Conservation (phyloP, 1,140 invertebrate species). For the Apis laboriosa region DNA sequence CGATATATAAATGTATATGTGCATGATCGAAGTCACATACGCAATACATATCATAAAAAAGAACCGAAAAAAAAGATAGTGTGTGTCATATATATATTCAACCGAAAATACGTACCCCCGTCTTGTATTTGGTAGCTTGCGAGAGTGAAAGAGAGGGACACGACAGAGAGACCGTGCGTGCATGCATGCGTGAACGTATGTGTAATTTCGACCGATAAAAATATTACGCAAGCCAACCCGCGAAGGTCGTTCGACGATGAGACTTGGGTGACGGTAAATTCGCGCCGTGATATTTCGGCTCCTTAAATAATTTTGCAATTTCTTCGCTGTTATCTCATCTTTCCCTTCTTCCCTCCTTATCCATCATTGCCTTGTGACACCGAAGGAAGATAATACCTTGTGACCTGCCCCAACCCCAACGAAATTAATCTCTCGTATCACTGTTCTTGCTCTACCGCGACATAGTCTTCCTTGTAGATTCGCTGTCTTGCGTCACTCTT, state of each 20-base stretch:
- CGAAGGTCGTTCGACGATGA: conserved; percentile 74
- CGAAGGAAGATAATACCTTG: conserved; percentile 49
- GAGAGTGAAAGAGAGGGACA: background rate
- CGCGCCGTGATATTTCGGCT: conserved; percentile 45
- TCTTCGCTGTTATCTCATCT: conserved; percentile 28
- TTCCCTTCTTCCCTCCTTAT: background rate
- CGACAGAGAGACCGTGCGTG: background rate
- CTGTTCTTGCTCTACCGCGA: conserved; percentile 28
- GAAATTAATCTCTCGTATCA: conserved; percentile 68
- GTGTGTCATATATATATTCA: conserved; percentile 19
- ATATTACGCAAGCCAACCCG: conserved; percentile 76
- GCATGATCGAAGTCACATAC: conserved; percentile 14
- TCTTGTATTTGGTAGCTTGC: background rate
- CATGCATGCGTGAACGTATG: conserved; percentile 26
- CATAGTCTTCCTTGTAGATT: conserved; percentile 1
- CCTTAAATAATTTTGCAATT: conserved; percentile 44
- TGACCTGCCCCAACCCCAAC: conserved; percentile 76
- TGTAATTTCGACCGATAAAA: conserved; percentile 78
- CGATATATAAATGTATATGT: background rate
- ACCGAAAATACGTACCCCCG: conserved; percentile 44
- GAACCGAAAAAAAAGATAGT: background rate
- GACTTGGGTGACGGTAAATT: conserved; percentile 9
- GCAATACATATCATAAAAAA: background rate
- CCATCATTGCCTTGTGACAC: too few species aligned
- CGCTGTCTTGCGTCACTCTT: background rate